Percentiles rank a stretch among this genome's conserved stretches.
Evolutionary conservation across 2,888 invertebrate genomes (phyloP).

Genomic region (Agapostemon virescens): DNA sequence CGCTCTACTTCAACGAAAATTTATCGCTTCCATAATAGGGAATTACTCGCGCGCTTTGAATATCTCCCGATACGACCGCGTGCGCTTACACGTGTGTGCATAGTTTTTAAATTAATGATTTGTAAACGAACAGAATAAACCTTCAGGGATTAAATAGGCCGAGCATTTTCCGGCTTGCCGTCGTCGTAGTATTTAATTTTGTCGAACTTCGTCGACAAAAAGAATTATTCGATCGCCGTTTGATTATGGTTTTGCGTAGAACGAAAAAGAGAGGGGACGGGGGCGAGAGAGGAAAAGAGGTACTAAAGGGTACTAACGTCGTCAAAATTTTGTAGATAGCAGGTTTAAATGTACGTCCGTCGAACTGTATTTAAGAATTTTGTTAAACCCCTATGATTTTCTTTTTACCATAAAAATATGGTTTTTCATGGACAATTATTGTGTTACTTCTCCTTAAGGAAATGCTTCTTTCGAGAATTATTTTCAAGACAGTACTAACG

Average conservation of each 20-base stretch:
- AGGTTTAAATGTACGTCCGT: too few relatives aligned
- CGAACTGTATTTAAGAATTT: not conserved
- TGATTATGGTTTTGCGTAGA: not conserved
- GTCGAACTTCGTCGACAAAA: not conserved
- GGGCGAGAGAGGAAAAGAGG: not conserved
- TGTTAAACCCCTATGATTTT: not conserved
- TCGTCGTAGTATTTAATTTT: not conserved
- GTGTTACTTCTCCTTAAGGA: too few relatives aligned
- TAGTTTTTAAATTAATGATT: not conserved
- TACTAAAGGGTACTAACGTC: too few relatives aligned
- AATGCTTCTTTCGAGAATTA: too few relatives aligned
- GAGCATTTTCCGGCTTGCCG: not conserved
- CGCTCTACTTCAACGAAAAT: not conserved
- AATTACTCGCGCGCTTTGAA: not conserved
- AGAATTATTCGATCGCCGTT: not conserved
- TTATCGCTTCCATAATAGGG: not conserved
- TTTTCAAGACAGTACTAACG: too few relatives aligned
- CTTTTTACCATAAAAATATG: too few relatives aligned
- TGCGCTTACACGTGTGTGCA: not conserved
- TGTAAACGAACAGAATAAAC: not conserved
- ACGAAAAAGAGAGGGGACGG: not conserved
- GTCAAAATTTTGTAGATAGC: too few relatives aligned
- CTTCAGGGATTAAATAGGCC: not conserved
- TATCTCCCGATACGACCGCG: not conserved
- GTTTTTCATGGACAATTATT: too few relatives aligned